Conservation (phyloP, 2,888 invertebrate species). For the Melitaea athalia region DNA sequence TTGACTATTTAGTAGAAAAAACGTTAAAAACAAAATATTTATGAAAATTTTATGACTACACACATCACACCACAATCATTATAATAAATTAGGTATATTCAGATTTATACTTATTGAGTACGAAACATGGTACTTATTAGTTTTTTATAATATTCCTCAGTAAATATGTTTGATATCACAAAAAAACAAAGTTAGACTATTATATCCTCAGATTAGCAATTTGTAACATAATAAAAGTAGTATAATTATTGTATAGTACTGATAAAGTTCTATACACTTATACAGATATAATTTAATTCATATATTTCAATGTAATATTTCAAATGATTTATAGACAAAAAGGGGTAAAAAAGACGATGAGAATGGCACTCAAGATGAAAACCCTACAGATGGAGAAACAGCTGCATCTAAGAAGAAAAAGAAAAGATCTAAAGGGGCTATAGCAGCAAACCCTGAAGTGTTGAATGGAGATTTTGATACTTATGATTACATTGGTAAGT, state of each 20-base stretch:
- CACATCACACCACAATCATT: too few relatives aligned
- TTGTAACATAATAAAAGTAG: too few relatives aligned
- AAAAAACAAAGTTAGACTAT: too few relatives aligned
- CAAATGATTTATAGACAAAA: slow-evolving; percentile 59
- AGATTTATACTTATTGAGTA: too few relatives aligned
- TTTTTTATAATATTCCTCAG: too few relatives aligned
- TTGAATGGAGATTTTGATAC: slow-evolving; percentile 74
- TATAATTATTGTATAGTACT: too few relatives aligned
- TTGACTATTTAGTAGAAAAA: not conserved
- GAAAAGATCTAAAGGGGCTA: slow-evolving; percentile 67
- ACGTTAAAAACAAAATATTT: not conserved
- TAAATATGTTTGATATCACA: too few relatives aligned
- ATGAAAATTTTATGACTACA: not conserved
- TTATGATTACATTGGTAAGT: slow-evolving; percentile 69
- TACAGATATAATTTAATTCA: not conserved
- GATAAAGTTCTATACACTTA: too few relatives aligned
- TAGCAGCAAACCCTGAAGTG: slow-evolving; percentile 65
- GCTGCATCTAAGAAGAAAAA: slow-evolving; percentile 68
- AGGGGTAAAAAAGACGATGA: slow-evolving; percentile 76
- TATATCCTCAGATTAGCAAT: too few relatives aligned
- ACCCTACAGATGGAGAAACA: slow-evolving; percentile 55
- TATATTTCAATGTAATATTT: not conserved
- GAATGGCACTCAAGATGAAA: slow-evolving; percentile 59
- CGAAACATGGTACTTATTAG: too few relatives aligned
- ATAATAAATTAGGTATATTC: too few relatives aligned